Evolutionary conservation across 2,113 vertebrate genomes (phyloP), one percentile per base, ranked within the genome.

Genomic region (Amphiprion ocellaris): DNA sequence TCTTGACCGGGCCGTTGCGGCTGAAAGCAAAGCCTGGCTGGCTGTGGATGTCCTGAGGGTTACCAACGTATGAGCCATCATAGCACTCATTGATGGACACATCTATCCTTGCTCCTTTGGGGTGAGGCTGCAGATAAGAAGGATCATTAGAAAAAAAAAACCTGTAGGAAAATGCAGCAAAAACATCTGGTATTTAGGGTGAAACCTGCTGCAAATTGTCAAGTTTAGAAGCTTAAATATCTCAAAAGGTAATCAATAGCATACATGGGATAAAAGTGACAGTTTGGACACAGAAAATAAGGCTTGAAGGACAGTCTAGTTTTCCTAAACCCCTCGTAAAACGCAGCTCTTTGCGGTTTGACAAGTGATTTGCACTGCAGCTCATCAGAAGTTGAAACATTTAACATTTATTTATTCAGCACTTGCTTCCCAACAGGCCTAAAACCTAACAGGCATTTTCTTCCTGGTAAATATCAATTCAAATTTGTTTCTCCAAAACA

Each of bases 41-140:
- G 47, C 97, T 98, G 94, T 99, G 98, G 92, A 99, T 99, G 90
- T 99, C 98, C 95, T 99, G 98, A 70, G 98, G 98, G 89, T 99
- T 99, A 63, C 98, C 98, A 15, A 98, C 98, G 23, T 99, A 99
- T 15, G 98, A 99, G 87, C 98, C 98, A 46, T 99, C 98, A 0
- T 99, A 99, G 91, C 98, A 98, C 92, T 99, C 98, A 0, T 99
- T 99, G 95, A 99, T 99, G 52, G 98, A 99, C 78, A 99, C 98
- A 1, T 99, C 98, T 95, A 99, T 99, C 79, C 97, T 94, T 85
- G 98, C 98, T 94, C 98, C 98, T 96, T 99, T 99, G 17, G 98
- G 96, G 87, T 99, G 97, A 96, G 98, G 98, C 98, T 99, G 88
- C 88, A 83, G 52, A 79, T 5, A 4, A 10, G 8, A 14, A 15